Conservation (phyloP, 35 echinoderm and acorn worm species). For the Apostichopus parvimensis region DNA sequence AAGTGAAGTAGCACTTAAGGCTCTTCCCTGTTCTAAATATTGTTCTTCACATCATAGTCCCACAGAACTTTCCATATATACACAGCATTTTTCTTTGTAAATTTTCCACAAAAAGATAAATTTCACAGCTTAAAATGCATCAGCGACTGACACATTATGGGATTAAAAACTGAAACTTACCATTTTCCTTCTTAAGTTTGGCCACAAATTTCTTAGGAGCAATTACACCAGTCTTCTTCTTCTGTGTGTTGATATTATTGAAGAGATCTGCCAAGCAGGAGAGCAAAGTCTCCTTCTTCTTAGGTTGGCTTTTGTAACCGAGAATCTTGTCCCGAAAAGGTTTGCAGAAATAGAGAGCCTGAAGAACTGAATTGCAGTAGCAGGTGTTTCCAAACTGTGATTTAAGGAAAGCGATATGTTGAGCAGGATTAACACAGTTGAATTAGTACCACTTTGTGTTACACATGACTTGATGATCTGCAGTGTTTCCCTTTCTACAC, state of each 20-base stretch:
- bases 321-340: conserved; percentile 92
- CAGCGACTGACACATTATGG: neutral
- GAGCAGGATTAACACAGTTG: too few relatives aligned
- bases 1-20: too few relatives aligned
- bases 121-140: too few relatives aligned
- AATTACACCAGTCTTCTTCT: conserved; percentile 96
- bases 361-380: conserved; percentile 96
- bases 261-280: conserved; percentile 92
- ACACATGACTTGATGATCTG: too few relatives aligned
- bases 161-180: conserved; percentile 46
- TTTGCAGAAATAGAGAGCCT: conserved; percentile 98
- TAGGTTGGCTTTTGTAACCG: conserved; percentile 84
- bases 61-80: too few relatives aligned
- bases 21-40: too few relatives aligned
- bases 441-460: too few relatives aligned
- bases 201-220: conserved; percentile 98
- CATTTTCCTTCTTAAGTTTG: conserved; percentile 90
- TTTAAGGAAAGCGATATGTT: neutral
- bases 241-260: conserved; percentile 89
- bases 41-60: too few relatives aligned
- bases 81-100: too few relatives aligned
- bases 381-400: conserved; percentile 98
- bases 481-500: too few relatives aligned
- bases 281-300: conserved; percentile 94
- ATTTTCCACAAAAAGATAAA: too few relatives aligned